Conservation (phyloP, 2,113 vertebrate species). For the Ammodytes marinus region DNA sequence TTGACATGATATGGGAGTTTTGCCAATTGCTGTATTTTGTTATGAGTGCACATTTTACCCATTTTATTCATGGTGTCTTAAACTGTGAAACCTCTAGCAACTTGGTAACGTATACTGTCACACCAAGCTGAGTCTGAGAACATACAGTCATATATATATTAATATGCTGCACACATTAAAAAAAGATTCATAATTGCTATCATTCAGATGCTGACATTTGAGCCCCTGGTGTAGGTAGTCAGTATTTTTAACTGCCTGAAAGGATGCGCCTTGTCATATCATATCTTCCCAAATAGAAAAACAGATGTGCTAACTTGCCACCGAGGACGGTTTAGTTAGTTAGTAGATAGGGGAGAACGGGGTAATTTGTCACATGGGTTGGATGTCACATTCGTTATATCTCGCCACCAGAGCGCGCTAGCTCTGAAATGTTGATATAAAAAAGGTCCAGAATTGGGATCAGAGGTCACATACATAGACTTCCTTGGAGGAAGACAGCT, state of each 20-base stretch:
- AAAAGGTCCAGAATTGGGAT: too few species aligned
- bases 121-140: not conserved
- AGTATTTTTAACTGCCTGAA: not conserved
- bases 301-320: not conserved
- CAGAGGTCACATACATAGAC: too few species aligned
- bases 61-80: not conserved
- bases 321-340: too few species aligned
- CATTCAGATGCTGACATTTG: constrained; percentile 27
- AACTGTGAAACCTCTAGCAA: not conserved
- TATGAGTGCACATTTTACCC: not conserved
- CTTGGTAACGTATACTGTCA: not conserved
- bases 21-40: not conserved
- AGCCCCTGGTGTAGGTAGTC: constrained; percentile 6
- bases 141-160: constrained; percentile 17
- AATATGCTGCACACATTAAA: constrained; percentile 21
- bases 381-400: too few species aligned
- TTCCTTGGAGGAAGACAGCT: too few species aligned
- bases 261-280: constrained; percentile 26
- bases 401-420: too few species aligned
- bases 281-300: constrained; percentile 32
- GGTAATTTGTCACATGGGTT: too few species aligned
- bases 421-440: too few species aligned
- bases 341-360: too few species aligned
- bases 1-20: constrained; percentile 1
- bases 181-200: constrained; percentile 35